Evolutionary conservation across 2,797 vertebrate genomes (phyloP).

Genomic region (Chelon labrosus): DNA sequence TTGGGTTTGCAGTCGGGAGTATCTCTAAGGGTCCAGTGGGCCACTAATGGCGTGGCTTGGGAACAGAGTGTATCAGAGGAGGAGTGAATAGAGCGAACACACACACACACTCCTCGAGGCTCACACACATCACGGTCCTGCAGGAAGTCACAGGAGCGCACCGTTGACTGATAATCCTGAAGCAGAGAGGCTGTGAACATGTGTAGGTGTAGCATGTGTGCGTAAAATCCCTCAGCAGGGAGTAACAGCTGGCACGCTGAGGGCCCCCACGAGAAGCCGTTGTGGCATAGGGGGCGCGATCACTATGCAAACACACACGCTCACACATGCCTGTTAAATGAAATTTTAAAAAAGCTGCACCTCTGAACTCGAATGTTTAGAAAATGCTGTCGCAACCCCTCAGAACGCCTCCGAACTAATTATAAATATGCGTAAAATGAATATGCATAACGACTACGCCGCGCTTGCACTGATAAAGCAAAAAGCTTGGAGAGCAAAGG

Average conservation of each 20-base stretch:
- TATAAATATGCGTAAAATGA: constrained; percentile 77
- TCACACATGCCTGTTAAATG: background rate
- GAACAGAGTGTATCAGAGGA: constrained; percentile 67
- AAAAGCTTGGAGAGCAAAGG: constrained; percentile 74
- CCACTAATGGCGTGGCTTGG: constrained; percentile 65
- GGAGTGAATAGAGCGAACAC: constrained; percentile 49
- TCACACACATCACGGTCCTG: constrained; percentile 35
- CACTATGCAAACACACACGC: constrained; percentile 63
- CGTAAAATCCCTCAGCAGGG: constrained; percentile 45
- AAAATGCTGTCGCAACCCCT: constrained; percentile 70
- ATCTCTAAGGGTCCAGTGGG: constrained; percentile 60
- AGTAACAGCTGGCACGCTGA: constrained; percentile 72
- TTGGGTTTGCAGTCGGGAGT: constrained; percentile 41
- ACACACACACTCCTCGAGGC: constrained; percentile 16
- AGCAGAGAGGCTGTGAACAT: constrained; percentile 59
- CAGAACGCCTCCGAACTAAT: constrained; percentile 68
- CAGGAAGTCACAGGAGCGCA: constrained; percentile 45
- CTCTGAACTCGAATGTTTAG: constrained; percentile 57
- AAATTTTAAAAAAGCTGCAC: constrained; percentile 10
- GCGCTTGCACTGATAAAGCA: constrained; percentile 65
- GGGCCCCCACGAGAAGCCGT: constrained; percentile 50
- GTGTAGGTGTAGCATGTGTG: constrained; percentile 53
- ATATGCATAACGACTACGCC: constrained; percentile 72
- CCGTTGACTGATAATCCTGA: constrained; percentile 60
- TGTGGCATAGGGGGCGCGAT: constrained; percentile 40